Percentiles rank a stretch among this genome's conserved stretches.
phyloP scores from a whole-genome alignment of 2,113 vertebrate species.

The Phyllostomus hastatus region DNA sequence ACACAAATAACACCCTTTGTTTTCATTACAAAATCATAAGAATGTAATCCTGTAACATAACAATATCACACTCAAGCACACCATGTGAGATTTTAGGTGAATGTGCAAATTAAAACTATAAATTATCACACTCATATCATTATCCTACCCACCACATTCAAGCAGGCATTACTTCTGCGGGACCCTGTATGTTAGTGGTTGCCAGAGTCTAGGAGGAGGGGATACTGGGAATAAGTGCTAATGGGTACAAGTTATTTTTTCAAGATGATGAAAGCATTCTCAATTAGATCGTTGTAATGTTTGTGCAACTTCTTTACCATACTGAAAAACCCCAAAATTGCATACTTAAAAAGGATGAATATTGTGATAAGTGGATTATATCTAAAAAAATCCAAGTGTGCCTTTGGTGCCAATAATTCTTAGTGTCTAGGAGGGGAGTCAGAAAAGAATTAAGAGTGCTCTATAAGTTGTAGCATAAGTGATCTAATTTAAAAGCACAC shows the following conservation, averaged over 20 bases:
- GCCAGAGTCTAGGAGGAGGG: background rate
- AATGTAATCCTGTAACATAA: too few species aligned
- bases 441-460: conserved; percentile 26
- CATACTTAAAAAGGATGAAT: background rate
- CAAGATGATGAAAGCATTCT: conserved; percentile 12
- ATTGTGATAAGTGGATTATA: background rate
- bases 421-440: background rate
- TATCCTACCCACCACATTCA: too few species aligned
- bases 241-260: background rate
- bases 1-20: too few species aligned
- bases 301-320: background rate
- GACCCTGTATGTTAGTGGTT: background rate
- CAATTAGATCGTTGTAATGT: conserved; percentile 9
- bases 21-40: too few species aligned
- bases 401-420: background rate
- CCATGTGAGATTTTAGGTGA: too few species aligned
- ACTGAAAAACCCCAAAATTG: background rate
- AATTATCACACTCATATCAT: too few species aligned
- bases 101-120: too few species aligned
- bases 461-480: conserved; percentile 6
- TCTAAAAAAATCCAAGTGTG: background rate
- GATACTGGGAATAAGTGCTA: background rate
- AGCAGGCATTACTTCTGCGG: too few species aligned
- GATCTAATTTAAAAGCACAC: background rate
- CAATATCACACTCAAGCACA: too few species aligned